Conservation (phyloP, 2,888 invertebrate genomes). For the Xylophagus ater region DNA sequence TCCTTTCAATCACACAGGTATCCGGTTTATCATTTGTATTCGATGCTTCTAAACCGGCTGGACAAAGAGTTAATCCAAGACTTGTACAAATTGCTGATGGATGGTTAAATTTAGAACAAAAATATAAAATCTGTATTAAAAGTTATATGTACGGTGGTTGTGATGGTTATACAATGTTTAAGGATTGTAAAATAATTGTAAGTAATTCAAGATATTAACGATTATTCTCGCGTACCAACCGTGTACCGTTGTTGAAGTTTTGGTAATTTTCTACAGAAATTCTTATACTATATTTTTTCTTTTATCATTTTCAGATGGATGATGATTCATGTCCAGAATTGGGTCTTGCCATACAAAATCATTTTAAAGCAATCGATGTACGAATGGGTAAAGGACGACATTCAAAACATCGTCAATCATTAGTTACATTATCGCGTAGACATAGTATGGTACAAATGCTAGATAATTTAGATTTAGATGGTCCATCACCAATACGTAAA, state of each 20-base stretch:
- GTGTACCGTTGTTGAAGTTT: too few species aligned
- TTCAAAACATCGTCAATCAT: conserved; percentile 74
- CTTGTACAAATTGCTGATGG: conserved; percentile 78
- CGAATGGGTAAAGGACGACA: conserved; percentile 56
- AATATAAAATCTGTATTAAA: conserved; percentile 70
- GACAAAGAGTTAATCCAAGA: conserved; percentile 56
- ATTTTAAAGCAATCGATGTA: conserved; percentile 77
- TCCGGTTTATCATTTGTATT: conserved; percentile 69
- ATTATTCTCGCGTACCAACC: too few species aligned
- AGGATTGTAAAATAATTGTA: conserved; percentile 61
- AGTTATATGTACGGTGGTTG: conserved; percentile 69
- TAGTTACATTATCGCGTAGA: conserved; percentile 69
- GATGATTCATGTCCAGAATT: conserved; percentile 80
- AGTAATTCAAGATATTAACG: conserved; percentile 24
- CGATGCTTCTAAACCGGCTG: conserved; percentile 57
- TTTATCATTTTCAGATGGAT: conserved; percentile 47
- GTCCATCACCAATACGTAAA: conserved; percentile 55
- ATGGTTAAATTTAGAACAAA: conserved; percentile 58
- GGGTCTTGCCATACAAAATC: conserved; percentile 76
- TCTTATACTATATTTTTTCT: conserved; percentile 1
- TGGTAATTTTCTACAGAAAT: too few species aligned
- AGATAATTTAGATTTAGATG: conserved; percentile 56
- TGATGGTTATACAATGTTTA: conserved; percentile 76
- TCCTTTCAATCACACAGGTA: conserved; percentile 39
- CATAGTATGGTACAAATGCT: conserved; percentile 71